Conservation (phyloP, 1,140 invertebrate genomes). For the Drosophila gunungcola region DNA sequence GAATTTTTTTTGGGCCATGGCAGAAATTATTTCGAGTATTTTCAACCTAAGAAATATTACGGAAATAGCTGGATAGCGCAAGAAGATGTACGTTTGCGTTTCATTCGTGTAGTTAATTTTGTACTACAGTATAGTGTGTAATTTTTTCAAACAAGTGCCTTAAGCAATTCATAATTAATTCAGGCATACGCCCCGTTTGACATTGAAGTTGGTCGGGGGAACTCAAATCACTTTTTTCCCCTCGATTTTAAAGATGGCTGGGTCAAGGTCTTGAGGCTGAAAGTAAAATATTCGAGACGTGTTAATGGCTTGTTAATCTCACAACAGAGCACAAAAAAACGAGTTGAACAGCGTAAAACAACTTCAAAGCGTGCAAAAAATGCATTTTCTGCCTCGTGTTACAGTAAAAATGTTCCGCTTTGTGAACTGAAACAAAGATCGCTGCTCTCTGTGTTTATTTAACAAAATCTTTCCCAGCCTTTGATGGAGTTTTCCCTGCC, state of each 20-base stretch:
- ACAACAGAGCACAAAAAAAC: conserved; percentile 36
- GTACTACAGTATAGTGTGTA: conserved; percentile 4
- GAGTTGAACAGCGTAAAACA: conserved; percentile 15
- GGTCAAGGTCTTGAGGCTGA: conserved; percentile 61
- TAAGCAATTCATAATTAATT: conserved; percentile 36
- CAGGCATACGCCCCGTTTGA: conserved; percentile 35
- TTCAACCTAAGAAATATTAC: conserved; percentile 38
- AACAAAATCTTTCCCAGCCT: conserved; percentile 7
- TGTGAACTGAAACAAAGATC: conserved; percentile 58
- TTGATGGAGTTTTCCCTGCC: conserved; percentile 26
- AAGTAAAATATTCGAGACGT: conserved; percentile 52
- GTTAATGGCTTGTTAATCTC: conserved; percentile 66
- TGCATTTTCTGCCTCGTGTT: conserved; percentile 37
- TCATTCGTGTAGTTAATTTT: conserved; percentile 4
- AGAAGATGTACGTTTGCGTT: conserved; percentile 52
- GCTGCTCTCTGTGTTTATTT: conserved; percentile 29
- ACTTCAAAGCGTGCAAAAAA: conserved; percentile 58
- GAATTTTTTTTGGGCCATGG: conserved; percentile 53
- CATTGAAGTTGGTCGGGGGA: conserved; percentile 40
- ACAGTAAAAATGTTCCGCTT: conserved; percentile 57
- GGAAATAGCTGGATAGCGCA: conserved; percentile 42
- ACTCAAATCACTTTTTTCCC: neutral
- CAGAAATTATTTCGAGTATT: conserved; percentile 39
- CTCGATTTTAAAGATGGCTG: conserved; percentile 18
- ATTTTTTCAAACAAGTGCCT: conserved; percentile 22